A percentile compares a stretch with the other conserved stretches of the same genome.
Conservation (phyloP, 2,113 vertebrate species). For the Saccopteryx leptura region DNA sequence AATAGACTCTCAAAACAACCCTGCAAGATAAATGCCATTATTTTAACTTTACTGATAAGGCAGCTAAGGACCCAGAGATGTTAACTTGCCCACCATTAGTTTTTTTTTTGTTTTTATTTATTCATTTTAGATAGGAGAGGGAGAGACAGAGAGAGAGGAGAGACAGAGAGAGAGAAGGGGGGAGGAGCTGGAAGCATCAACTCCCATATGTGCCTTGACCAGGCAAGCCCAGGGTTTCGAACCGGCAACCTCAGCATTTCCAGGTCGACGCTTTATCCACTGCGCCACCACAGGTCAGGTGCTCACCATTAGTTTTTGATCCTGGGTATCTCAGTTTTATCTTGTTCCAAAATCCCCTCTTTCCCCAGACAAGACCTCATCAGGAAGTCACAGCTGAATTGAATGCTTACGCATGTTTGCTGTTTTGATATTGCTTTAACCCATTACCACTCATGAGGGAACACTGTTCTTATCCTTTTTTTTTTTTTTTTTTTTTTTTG, state of each 20-base stretch:
- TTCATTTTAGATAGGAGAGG: too few relatives aligned
- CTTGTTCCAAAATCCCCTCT: background rate
- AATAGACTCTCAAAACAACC: background rate
- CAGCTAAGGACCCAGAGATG: background rate
- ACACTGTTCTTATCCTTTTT: background rate
- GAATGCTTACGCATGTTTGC: background rate
- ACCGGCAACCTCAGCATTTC: too few relatives aligned
- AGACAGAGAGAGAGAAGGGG: too few relatives aligned
- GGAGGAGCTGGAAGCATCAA: too few relatives aligned
- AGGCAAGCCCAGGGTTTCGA: too few relatives aligned
- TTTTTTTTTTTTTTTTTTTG: background rate
- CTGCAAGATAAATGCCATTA: background rate
- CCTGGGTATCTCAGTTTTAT: background rate
- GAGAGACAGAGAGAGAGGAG: too few relatives aligned
- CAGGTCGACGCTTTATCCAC: too few relatives aligned
- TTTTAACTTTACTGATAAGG: background rate
- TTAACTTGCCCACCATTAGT: background rate
- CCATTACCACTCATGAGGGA: background rate
- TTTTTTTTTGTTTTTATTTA: too few relatives aligned
- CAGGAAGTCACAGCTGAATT: fast-evolving
- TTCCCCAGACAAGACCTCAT: background rate
- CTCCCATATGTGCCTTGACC: too few relatives aligned
- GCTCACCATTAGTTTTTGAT: background rate
- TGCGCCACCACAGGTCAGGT: too few relatives aligned
- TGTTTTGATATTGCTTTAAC: background rate